These are phyloP conservation scores for Ptychobarbus kaznakovi DNA, from an alignment of 2,797 vertebrate genomes.

Conservation along the genomic window DNA sequence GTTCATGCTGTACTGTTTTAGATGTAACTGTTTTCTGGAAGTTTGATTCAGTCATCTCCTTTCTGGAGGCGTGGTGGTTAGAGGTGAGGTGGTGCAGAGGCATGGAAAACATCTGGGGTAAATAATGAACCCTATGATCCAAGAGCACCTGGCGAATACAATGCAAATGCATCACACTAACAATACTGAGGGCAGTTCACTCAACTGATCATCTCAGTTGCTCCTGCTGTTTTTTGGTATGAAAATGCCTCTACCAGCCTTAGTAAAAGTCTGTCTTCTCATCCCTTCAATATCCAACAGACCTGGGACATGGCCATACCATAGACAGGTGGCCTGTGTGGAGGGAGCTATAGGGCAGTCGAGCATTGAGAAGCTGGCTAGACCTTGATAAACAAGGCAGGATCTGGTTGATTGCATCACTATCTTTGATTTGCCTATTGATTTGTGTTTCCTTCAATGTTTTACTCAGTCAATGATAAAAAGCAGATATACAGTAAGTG, in stretches of 20 bases:
- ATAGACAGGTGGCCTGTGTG: conserved; percentile 41
- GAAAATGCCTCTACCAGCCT: background rate
- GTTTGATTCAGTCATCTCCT: conserved; percentile 17
- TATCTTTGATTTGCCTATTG: background rate
- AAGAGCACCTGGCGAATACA: background rate
- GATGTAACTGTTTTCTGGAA: conserved; percentile 21
- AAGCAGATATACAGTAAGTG: background rate
- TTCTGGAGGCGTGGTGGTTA: background rate
- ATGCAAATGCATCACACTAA: background rate
- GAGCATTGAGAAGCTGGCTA: conserved; percentile 16
- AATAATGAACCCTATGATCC: conserved; percentile 5
- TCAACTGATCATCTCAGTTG: conserved; percentile 8
- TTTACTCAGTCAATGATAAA: background rate
- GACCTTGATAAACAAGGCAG: conserved; percentile 18
- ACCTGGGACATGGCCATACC: conserved; percentile 36
- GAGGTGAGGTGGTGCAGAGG: conserved; percentile 2
- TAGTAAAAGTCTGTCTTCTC: conserved; percentile 34
- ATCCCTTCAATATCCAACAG: conserved; percentile 31
- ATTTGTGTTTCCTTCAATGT: background rate
- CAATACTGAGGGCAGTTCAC: background rate
- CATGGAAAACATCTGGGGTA: conserved; percentile 27
- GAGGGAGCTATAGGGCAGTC: conserved; percentile 25
- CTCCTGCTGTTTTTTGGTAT: conserved; percentile 25
- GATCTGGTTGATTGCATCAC: background rate
- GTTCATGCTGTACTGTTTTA: conserved; percentile 10